Base-by-base conservation (phyloP, 2,888 invertebrate species). In the Noctua pronuba region DNA sequence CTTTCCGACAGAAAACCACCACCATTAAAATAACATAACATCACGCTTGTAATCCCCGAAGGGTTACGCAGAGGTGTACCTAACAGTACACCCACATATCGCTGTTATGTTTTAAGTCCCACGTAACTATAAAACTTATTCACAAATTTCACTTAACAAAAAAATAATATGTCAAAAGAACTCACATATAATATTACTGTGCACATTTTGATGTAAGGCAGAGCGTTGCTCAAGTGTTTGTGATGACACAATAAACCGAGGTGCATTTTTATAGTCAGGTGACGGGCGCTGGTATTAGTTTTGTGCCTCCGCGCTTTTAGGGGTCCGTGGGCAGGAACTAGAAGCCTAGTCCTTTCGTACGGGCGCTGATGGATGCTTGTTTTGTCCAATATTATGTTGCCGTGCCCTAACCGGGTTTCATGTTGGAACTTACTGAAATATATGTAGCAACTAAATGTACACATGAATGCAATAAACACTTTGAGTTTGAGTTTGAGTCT, bases 111-210 rank as follows among this genome's bases (percentile, higher is more conserved):
- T 46, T 46, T 46, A 18, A 46, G 6, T 18, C 46, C 18, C 44
- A 44, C 16, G 16, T 44, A 44, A 62, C 62, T 28, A 35, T 35
- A 35, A 13, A 52, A 58, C 60, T 35, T 18, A 68, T 52, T 41
- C 79, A 84, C 78, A 41, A 41, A 71, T 24, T 13, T 74, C 83
- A 85, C 80, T 80, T 67, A 62, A 44, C 58, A 46, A 18, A 79
- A 74, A 60, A 71, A n/a, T 62, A 75, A 71, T 60, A 80, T 69
- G 65, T 76, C 68, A 85, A 81, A 85, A 86, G 66, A 92, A 96
- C 96, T 96, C 95, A 96, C 96, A 93, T 94, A 96, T 91, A 91
- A 88, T 88, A 93, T 90, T 78, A 94, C 91, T 90, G 94, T 90
- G 91, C 93, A 94, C 96, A 96, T 96, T 94, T 94, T 92, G 91